Evolutionary conservation across 2,888 invertebrate genomes (phyloP).

Genomic region (Acleris laterana): DNA sequence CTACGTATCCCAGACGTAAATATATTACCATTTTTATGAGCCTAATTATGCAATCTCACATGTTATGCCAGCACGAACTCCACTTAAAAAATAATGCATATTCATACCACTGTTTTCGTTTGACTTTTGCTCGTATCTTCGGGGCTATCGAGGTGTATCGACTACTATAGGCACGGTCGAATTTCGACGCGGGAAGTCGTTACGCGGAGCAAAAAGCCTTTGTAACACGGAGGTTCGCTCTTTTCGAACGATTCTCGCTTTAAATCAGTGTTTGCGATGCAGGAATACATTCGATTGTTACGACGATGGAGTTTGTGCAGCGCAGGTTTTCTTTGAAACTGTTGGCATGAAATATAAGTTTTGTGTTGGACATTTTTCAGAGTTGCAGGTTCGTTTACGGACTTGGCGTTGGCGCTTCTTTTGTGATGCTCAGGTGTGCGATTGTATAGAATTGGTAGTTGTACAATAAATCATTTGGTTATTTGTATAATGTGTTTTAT

Average conservation of each 20-base stretch:
- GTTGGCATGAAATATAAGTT: conserved; percentile 33
- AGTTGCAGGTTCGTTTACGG: conserved; percentile 25
- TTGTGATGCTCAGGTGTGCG: conserved; percentile 5
- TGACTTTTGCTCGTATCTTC: conserved; percentile 22
- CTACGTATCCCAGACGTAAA: too few species aligned
- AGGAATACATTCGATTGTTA: conserved; percentile 35
- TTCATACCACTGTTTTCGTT: conserved; percentile 13
- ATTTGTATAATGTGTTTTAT: neutral
- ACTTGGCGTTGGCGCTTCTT: conserved; percentile 22
- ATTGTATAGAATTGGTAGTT: neutral
- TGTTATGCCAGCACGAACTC: conserved; percentile 10
- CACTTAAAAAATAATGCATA: conserved; percentile 22
- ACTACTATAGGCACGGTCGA: conserved; percentile 32
- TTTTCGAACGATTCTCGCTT: conserved; percentile 33
- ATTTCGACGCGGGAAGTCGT: conserved; percentile 29
- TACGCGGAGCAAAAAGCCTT: conserved; percentile 28
- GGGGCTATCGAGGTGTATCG: conserved; percentile 22
- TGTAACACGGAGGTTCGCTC: conserved; percentile 24
- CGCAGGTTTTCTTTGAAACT: conserved; percentile 32
- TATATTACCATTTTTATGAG: conserved; percentile 1
- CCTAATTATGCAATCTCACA: conserved; percentile 7
- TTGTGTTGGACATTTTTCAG: conserved; percentile 35
- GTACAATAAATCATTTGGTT: neutral
- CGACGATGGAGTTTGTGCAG: conserved; percentile 19
- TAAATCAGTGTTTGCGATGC: conserved; percentile 37